Evolutionary conservation across 2,797 vertebrate species (phyloP), one percentile per base, ranked within the genome.

Genomic region (Parambassis ranga): DNA sequence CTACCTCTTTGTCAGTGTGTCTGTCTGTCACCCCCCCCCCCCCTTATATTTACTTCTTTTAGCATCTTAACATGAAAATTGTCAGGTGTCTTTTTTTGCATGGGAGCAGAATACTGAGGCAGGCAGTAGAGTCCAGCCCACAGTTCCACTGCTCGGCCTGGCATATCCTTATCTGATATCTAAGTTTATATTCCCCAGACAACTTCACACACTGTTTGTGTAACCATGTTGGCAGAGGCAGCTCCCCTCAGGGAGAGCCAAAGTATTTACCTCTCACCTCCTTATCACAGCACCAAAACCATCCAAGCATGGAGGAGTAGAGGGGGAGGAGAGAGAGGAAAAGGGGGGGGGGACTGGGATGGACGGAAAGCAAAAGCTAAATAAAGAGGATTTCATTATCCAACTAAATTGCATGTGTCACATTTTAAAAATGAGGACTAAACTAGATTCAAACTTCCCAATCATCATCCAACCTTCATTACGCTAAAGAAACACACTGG

Each of bases 251-350:
- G 56, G 72, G 30, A 72, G 39, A 43, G 50, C 19, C 31, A 51
- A 38, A 51, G 49, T 86, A 77, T 89, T 88, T 85, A 87, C 73
- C 82, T 90, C 84, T 88, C 89, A 88, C 88, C 87, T 89, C 75
- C 87, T 88, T 91, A 92, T 93, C 90, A 85, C 71, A 47, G 39
- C 35, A 75, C 69, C 65, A 65, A 58, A 70, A 59, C 64, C 79
- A 77, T 53, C 63, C 36, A 51, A 65, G 76, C 68, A 62, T 48
- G 65, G 20, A 36, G 59, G 55, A 52, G 28, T 7, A 6, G 36
- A 9, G 28, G 15, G 8, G 37, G 31, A 10, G 37, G 14, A 8
- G 20, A n/a, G n/a, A n/a, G n/a, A n/a, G n/a, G n/a, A n/a, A n/a
- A n/a, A n/a, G n/a, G 10, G 30, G 18, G 37, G 20, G 9, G 18